Evolutionary conservation across 2,797 vertebrate genomes (phyloP).

Genomic region (Centropyge bicolor): DNA sequence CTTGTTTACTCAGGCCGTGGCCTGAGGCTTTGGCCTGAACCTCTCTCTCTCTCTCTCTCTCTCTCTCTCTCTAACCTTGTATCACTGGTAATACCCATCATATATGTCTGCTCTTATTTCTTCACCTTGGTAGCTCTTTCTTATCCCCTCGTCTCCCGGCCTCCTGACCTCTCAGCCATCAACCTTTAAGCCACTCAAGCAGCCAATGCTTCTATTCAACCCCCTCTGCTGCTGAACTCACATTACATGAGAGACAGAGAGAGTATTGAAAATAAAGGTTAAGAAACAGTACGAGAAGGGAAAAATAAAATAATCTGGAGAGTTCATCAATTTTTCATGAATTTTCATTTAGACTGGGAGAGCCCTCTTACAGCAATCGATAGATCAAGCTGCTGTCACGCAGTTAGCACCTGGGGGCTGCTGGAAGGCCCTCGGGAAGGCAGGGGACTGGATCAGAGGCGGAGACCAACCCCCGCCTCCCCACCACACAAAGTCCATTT

Average conservation of each 20-base stretch:
- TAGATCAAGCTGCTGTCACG: constrained; percentile 97
- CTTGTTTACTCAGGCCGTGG: background rate
- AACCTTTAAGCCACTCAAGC: constrained; percentile 83
- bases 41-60: too few relatives aligned
- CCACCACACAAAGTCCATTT: constrained; percentile 35
- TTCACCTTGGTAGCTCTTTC: constrained; percentile 52
- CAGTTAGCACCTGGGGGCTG: constrained; percentile 94
- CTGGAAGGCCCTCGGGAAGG: constrained; percentile 84
- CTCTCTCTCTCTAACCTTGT: constrained; percentile 30
- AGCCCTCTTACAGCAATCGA: constrained; percentile 93
- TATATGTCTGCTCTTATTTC: constrained; percentile 44
- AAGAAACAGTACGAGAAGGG: constrained; percentile 53
- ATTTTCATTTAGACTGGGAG: constrained; percentile 94
- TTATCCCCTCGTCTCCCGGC: constrained; percentile 55
- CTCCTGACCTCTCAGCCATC: constrained; percentile 84
- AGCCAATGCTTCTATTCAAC: constrained; percentile 85
- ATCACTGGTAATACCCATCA: constrained; percentile 47
- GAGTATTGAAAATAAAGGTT: constrained; percentile 39
- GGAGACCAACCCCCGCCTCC: constrained; percentile 61
- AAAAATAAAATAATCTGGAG: constrained; percentile 88
- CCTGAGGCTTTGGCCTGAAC: constrained; percentile 22
- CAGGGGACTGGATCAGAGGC: constrained; percentile 80
- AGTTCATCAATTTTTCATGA: constrained; percentile 99
- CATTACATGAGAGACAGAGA: constrained; percentile 58
- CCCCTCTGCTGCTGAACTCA: constrained; percentile 62